These are phyloP conservation scores for Drosophila suboccidentalis DNA, from an alignment of 2,888 invertebrate genomes.

Conservation along the genomic window DNA sequence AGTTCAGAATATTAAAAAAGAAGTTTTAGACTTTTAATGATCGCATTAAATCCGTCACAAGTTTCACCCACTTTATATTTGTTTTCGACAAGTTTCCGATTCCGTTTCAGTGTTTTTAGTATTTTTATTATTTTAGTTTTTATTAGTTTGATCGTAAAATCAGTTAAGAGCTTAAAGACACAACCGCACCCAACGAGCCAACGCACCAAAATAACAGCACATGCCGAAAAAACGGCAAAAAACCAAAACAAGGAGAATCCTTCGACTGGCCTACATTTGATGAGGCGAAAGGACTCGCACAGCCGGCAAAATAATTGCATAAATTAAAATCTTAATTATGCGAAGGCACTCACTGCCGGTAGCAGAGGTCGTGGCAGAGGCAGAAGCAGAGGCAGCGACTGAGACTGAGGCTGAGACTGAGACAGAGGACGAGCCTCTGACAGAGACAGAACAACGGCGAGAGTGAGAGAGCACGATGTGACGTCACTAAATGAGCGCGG, in stretches of 20 bases:
- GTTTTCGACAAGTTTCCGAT: not conserved
- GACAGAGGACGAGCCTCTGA: conserved; percentile 46
- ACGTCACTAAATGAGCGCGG: conserved; percentile 76
- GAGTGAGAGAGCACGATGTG: conserved; percentile 40
- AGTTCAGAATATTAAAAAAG: not conserved
- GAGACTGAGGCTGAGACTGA: conserved; percentile 12
- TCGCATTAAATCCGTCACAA: conserved; percentile 6
- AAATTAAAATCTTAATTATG: conserved; percentile 82
- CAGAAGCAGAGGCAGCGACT: conserved; percentile 13
- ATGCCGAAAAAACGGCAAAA: conserved; percentile 20
- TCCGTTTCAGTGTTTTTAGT: conserved; percentile 2
- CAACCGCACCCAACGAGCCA: conserved; percentile 68
- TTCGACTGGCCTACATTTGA: conserved; percentile 55
- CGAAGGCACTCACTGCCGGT: conserved; percentile 49
- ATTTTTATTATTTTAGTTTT: conserved; percentile 5
- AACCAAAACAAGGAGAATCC: conserved; percentile 47
- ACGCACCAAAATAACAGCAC: conserved; percentile 71
- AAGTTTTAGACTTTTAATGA: conserved; percentile 11
- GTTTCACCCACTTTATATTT: conserved; percentile 5
- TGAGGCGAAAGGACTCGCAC: conserved; percentile 55
- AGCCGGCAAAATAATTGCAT: conserved; percentile 81
- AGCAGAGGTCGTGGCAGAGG: conserved; percentile 17
- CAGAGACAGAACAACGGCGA: conserved; percentile 14
- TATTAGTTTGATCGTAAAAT: conserved; percentile 13
- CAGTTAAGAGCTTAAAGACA: conserved; percentile 29